Conservation (phyloP, 2,888 invertebrate genomes). For the Protodeltote pygarga region DNA sequence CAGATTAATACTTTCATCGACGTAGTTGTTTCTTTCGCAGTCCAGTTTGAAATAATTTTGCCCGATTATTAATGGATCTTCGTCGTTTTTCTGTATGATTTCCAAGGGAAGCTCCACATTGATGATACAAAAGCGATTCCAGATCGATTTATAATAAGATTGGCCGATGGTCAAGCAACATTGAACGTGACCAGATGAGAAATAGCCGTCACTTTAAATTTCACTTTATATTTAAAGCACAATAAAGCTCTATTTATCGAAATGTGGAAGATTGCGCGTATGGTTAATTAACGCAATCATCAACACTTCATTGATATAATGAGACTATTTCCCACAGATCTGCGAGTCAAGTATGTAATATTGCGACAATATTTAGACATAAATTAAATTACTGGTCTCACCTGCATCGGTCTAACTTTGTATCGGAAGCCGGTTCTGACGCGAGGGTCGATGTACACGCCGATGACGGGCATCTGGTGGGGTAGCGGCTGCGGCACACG, state of each 20-base stretch:
- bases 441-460: constrained; percentile 90
- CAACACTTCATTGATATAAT: constrained; percentile 68
- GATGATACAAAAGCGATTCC: constrained; percentile 74
- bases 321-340: constrained; percentile 69
- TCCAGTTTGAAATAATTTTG: constrained; percentile 73
- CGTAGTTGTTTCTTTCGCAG: constrained; percentile 69
- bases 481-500: constrained; percentile 87
- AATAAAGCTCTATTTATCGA: constrained; percentile 47
- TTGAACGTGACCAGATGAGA: constrained; percentile 64
- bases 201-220: constrained; percentile 56
- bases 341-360: constrained; percentile 57
- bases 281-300: constrained; percentile 66
- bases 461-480: constrained; percentile 90
- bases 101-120: constrained; percentile 64
- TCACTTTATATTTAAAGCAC: constrained; percentile 3
- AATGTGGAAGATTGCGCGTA: constrained; percentile 78
- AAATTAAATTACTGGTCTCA: constrained; percentile 74
- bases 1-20: constrained; percentile 36
- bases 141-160: constrained; percentile 56
- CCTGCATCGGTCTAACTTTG: constrained; percentile 89
- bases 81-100: constrained; percentile 71
- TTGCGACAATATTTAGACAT: constrained; percentile 52
- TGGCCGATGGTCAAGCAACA: constrained; percentile 78
- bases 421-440: constrained; percentile 92
- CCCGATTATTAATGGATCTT: constrained; percentile 80